A percentile compares a stretch with the other conserved stretches of the same genome.
Evolutionary conservation across 2,888 invertebrate species (phyloP).

Genomic region (Antheraea yamamai): DNA sequence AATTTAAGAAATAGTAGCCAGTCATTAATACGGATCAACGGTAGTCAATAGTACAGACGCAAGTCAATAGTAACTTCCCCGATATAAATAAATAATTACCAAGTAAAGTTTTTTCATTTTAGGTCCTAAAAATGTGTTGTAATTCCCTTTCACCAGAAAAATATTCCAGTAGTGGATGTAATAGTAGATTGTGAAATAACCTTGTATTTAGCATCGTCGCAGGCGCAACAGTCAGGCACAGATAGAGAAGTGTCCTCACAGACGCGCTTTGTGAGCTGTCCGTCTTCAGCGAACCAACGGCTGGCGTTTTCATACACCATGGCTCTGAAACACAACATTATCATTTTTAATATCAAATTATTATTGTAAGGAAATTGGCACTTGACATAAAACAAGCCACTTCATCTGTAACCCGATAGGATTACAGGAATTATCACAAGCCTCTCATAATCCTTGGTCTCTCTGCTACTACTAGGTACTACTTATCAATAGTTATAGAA

Average conservation of each 20-base stretch:
- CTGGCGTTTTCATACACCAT: constrained; percentile 91
- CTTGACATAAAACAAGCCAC: not conserved
- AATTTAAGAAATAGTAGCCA: no score
- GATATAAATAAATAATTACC: not conserved
- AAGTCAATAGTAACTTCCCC: no score
- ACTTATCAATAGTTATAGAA: no score
- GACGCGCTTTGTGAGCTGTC: constrained; percentile 88
- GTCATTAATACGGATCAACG: no score
- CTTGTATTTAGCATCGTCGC: constrained; percentile 97
- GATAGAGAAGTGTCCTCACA: constrained; percentile 88
- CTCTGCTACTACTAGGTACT: no score
- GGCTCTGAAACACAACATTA: constrained; percentile 81
- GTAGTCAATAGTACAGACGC: no score
- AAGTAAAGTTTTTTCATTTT: not conserved
- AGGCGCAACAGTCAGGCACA: constrained; percentile 90
- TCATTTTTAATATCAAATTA: not conserved
- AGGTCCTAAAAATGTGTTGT: not conserved
- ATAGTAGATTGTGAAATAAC: constrained; percentile 61
- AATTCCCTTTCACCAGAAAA: no score
- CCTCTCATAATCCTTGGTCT: no score
- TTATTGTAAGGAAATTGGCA: not conserved
- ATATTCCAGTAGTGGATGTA: not conserved
- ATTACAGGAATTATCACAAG: no score
- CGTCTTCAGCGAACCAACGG: constrained; percentile 95
- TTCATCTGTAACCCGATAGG: not conserved